Evolutionary conservation across 2,888 invertebrate genomes (phyloP).

Genomic region (Zaprionus obscuricornis): DNA sequence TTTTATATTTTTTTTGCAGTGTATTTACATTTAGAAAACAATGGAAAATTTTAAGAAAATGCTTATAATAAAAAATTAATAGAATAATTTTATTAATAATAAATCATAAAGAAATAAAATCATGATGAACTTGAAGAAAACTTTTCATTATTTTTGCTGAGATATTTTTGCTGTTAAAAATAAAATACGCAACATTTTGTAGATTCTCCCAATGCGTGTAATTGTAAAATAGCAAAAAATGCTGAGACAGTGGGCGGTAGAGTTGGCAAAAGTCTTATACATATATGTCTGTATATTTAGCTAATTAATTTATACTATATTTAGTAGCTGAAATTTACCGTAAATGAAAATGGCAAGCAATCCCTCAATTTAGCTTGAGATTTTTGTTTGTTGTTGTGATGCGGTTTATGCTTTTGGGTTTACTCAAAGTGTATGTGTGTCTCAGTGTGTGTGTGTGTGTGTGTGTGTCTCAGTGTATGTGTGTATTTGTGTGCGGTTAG

Average conservation of each 20-base stretch:
- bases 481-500: slow-evolving; percentile 8
- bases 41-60: no score
- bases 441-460: not conserved
- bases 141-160: not conserved
- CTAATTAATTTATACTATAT: slow-evolving; percentile 31
- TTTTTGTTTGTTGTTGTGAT: not conserved
- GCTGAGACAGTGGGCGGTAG: no score
- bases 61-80: no score
- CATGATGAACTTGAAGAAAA: no score
- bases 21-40: no score
- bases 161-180: not conserved
- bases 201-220: slow-evolving; percentile 11
- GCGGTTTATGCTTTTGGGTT: not conserved
- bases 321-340: slow-evolving; percentile 34
- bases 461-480: not conserved
- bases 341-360: slow-evolving; percentile 36
- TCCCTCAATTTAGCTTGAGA: slow-evolving; percentile 11
- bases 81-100: no score
- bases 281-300: slow-evolving; percentile 1
- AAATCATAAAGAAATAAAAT: no score
- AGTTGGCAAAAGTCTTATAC: no score
- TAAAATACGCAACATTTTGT: not conserved
- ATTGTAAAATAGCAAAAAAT: slow-evolving; percentile 21
- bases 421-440: not conserved
- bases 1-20: no score